Conservation (phyloP, 2,888 invertebrate species). For the Drosophila kuntzei region DNA sequence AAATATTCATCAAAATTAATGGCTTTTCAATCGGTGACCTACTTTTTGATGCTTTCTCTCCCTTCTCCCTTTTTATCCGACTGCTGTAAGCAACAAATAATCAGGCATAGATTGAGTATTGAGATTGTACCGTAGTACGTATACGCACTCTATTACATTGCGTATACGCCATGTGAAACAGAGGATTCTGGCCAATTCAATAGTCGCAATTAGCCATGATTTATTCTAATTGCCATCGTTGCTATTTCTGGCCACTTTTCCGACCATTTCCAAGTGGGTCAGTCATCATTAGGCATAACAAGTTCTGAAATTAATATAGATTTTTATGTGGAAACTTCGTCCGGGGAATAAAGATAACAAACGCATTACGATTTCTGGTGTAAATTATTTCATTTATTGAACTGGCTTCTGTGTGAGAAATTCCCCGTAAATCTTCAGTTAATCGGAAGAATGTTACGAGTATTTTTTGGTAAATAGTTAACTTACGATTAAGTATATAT, state of each 20-base stretch:
- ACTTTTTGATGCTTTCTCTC: slow-evolving; percentile 53
- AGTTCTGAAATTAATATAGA: slow-evolving; percentile 22
- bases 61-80: background rate
- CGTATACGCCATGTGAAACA: slow-evolving; percentile 41
- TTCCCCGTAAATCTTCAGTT: slow-evolving; percentile 44
- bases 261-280: slow-evolving; percentile 49
- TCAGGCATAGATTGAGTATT: slow-evolving; percentile 27
- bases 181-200: slow-evolving; percentile 9
- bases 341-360: slow-evolving; percentile 2
- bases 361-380: slow-evolving; percentile 50
- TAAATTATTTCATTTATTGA: slow-evolving; percentile 79
- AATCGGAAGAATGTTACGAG: slow-evolving; percentile 27
- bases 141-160: slow-evolving; percentile 26
- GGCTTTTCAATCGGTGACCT: slow-evolving; percentile 74
- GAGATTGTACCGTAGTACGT: slow-evolving; percentile 26
- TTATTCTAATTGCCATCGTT: slow-evolving; percentile 29
- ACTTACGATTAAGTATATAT: slow-evolving; percentile 53
- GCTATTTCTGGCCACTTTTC: slow-evolving; percentile 31
- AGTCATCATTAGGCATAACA: slow-evolving; percentile 27
- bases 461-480: slow-evolving; percentile 69
- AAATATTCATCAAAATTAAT: slow-evolving; percentile 46
- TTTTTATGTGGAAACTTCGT: slow-evolving; percentile 36
- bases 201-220: slow-evolving; percentile 50
- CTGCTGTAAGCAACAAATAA: slow-evolving; percentile 38
- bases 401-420: slow-evolving; percentile 60